Evolutionary conservation across 2,797 vertebrate species (phyloP).

Genomic region (Sparus aurata): DNA sequence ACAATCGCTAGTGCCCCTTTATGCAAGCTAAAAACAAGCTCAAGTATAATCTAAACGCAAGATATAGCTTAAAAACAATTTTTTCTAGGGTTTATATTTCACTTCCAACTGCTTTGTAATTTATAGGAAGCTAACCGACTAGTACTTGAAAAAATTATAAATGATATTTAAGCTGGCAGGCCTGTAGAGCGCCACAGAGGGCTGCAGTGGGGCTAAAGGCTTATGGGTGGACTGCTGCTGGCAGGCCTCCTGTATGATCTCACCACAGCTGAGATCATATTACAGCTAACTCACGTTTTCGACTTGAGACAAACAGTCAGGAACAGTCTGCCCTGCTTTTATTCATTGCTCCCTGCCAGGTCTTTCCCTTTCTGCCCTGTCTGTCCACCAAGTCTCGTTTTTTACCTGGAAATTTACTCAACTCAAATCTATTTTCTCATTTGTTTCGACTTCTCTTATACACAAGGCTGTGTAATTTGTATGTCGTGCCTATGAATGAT

Average conservation of each 20-base stretch:
- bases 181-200: constrained; percentile 48
- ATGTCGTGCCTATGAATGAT: constrained; percentile 66
- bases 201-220: constrained; percentile 50
- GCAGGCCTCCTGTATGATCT: constrained; percentile 79
- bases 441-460: constrained; percentile 39
- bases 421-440: constrained; percentile 9
- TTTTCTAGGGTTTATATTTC: not conserved
- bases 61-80: not conserved
- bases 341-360: constrained; percentile 18
- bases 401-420: constrained; percentile 19
- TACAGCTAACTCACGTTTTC: constrained; percentile 82
- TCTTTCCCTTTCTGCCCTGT: constrained; percentile 12
- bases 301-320: constrained; percentile 61
- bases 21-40: too few relatives aligned
- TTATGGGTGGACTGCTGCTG: constrained; percentile 73
- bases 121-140: constrained; percentile 14
- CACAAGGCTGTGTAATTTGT: constrained; percentile 52
- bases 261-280: constrained; percentile 80
- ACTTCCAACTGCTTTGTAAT: constrained; percentile 18
- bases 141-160: constrained; percentile 26
- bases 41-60: constrained; percentile 2
- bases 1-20: too few relatives aligned
- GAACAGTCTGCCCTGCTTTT: constrained; percentile 61
- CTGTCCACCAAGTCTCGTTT: constrained; percentile 2
- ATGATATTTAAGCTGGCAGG: constrained; percentile 50